Evolutionary conservation across 2,888 invertebrate species (phyloP).

Genomic region (Sarcophaga caerulescens): DNA sequence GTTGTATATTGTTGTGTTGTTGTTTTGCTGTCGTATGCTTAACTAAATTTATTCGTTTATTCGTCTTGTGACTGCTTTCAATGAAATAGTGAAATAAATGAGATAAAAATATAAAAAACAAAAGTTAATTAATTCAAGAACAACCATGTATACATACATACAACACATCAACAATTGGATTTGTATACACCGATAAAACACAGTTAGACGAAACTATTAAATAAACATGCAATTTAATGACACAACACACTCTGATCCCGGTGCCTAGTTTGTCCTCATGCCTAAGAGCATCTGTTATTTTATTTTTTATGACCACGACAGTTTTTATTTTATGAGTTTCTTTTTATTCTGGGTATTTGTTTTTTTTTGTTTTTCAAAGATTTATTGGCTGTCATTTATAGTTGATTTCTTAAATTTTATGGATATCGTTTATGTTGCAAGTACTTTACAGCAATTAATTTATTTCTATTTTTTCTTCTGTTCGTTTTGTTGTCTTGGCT

Average conservation of each 20-base stretch:
- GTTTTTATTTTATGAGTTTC: conserved; percentile 37
- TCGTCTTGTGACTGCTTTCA: not conserved
- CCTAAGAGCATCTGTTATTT: not conserved
- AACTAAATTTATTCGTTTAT: no score
- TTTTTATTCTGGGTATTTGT: not conserved
- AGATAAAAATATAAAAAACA: conserved; percentile 22
- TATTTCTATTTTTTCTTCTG: not conserved
- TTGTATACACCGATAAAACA: not conserved
- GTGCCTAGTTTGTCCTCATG: not conserved
- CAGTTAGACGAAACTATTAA: not conserved
- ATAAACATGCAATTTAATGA: conserved; percentile 17
- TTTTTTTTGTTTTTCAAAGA: not conserved
- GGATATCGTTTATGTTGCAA: not conserved
- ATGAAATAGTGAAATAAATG: not conserved
- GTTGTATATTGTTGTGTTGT: no score
- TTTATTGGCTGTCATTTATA: conserved; percentile 13
- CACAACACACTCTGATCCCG: not conserved
- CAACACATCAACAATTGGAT: no score
- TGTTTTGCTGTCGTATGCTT: no score
- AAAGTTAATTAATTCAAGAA: conserved; percentile 27
- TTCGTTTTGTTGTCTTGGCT: not conserved
- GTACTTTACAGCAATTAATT: not conserved
- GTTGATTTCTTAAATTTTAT: conserved; percentile 9
- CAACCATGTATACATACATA: not conserved
- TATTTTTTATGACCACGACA: conserved; percentile 23